Evolutionary conservation across 2,113 vertebrate genomes (phyloP).

Genomic region (Nettapus auritus): DNA sequence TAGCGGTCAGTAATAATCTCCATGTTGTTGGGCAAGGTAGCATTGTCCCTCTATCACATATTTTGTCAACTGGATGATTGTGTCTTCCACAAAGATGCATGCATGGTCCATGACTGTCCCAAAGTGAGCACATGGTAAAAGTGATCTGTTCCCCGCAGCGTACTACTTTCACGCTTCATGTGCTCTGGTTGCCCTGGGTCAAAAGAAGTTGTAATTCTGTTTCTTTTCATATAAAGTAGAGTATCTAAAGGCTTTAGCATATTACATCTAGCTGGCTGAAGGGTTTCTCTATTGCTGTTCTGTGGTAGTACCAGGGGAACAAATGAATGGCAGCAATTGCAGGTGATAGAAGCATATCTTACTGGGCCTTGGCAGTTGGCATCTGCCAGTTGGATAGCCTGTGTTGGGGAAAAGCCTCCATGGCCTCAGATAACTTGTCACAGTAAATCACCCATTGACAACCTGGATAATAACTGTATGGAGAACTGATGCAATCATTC

Average conservation of each 20-base stretch:
- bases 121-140: neutral
- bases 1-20: neutral
- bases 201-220: neutral
- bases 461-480: neutral
- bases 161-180: neutral
- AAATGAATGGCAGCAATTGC: neutral
- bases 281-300: neutral
- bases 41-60: neutral
- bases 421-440: rapidly evolving
- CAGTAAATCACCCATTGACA: neutral
- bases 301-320: neutral
- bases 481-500: neutral
- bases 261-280: neutral
- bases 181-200: neutral
- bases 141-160: neutral
- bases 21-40: neutral
- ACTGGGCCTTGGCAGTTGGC: neutral
- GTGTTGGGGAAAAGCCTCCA: neutral
- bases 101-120: neutral
- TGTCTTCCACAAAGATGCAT: neutral
- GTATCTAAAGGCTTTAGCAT: neutral
- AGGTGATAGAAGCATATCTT: neutral
- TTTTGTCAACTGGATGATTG: neutral
- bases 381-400: neutral
- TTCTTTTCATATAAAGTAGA: neutral